Evolutionary conservation across 2,888 invertebrate species (phyloP), one percentile per base, ranked within the genome.

Genomic region (Philonicus albiceps): DNA sequence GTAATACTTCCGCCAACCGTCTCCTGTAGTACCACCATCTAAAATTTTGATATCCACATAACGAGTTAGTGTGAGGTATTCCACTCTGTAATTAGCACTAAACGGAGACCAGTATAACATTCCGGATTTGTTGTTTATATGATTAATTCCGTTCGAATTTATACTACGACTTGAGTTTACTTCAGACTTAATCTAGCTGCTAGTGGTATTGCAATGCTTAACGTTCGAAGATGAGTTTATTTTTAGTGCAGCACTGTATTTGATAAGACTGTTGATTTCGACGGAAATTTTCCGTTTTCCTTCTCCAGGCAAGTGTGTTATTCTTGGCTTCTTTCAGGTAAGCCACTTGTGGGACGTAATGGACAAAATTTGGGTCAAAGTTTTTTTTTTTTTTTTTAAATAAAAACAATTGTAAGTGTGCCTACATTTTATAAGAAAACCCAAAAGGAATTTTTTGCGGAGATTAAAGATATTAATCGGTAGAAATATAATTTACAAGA

Each of bases 1-100:
- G 78, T 78, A 49, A 49, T 78, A n/a, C 30, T 78, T 78, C 3
- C 78, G 78, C 78, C 78, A 78, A 7, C 78, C 78, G 30, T 78
- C 49, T 49, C 78, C 78, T 49, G 31, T 78, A 22, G 78, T 27
- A 8, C 78, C 78, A 19, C 78, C 78, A 19, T 49, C 78, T 27
- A 43, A 78, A 22, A 78, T 27, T 53, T 78, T 22, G 16, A 78
- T 27, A 7, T 78, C 49, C 27, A 78, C 49, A 49, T 78, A 78
- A 19, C 49, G 78, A 27, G 78, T 49, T 37, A 78, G 19, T 11
- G 49, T 27, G 6, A 43, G 13, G 27, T 30, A 78, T 11, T 78
- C 27, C 22, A 43, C 78, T 30, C 22, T 30, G 49, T 78, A 43
- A 27, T 22, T 76, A 34, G 37, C 31, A 74, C 74, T 76, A 19